Percentiles rank a stretch among this genome's conserved stretches.
These are phyloP conservation scores for Galerucella pusilla DNA, from an alignment of 2,888 invertebrate species.

Conservation along the genomic window DNA sequence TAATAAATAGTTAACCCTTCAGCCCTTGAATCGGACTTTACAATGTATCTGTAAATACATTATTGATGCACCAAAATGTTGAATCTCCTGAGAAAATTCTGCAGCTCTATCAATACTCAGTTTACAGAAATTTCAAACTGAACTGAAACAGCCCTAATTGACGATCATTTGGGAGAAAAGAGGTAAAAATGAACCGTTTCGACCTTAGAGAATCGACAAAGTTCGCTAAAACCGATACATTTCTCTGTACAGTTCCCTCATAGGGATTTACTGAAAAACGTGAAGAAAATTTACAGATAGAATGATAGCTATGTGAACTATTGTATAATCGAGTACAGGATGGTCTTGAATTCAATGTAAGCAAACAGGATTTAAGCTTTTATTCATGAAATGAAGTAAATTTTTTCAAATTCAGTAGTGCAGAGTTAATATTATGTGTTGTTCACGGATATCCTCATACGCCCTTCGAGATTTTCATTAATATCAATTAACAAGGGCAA, in stretches of 20 bases:
- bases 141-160: slow-evolving; percentile 8
- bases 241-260: not conserved
- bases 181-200: not conserved
- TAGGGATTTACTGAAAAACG: not conserved
- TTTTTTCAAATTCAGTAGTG: not conserved
- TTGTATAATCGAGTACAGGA: too few species aligned
- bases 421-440: not conserved
- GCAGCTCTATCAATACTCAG: not conserved
- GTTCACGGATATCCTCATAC: not conserved
- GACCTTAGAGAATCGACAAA: not conserved
- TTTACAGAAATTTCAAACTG: not conserved
- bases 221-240: not conserved
- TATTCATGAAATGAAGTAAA: too few species aligned
- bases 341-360: too few species aligned
- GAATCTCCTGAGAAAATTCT: not conserved
- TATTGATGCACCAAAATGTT: not conserved
- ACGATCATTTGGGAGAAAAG: not conserved
- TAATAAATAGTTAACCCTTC: not conserved
- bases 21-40: not conserved
- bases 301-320: not conserved
- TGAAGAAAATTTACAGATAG: not conserved
- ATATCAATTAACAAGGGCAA: slow-evolving; percentile 22
- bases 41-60: not conserved
- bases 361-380: too few species aligned
- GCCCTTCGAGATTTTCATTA: slow-evolving; percentile 14